These are phyloP conservation scores for Mellivora capensis DNA, from an alignment of 2,113 vertebrate genomes.

Conservation along the genomic window DNA sequence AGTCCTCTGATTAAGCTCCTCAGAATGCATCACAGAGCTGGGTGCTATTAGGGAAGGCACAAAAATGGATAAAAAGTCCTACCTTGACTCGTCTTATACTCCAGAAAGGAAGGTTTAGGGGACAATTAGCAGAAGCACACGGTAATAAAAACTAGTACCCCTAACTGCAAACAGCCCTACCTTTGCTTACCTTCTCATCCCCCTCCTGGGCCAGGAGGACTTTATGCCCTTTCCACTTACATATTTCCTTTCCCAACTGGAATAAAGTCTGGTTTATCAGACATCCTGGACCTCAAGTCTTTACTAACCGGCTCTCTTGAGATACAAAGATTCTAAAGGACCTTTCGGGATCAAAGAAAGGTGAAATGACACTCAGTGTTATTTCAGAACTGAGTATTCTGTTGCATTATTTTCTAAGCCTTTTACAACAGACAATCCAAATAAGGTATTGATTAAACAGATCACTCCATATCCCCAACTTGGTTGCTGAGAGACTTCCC, in stretches of 20 bases:
- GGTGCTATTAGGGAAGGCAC: not conserved
- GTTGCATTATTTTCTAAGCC: conserved; percentile 51
- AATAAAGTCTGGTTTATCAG: not conserved
- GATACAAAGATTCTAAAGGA: not conserved
- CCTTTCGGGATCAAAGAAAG: conserved; percentile 51
- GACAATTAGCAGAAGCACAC: not conserved
- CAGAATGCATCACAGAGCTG: not conserved
- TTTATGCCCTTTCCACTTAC: not conserved
- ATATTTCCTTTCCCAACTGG: not conserved
- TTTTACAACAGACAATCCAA: conserved; percentile 44
- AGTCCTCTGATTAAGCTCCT: not conserved
- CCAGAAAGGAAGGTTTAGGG: not conserved
- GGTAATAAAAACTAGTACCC: not conserved
- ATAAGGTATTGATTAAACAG: conserved; percentile 46
- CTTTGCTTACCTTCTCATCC: not conserved
- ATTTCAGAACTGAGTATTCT: conserved; percentile 22
- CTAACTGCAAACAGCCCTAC: not conserved
- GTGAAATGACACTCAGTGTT: conserved; percentile 27
- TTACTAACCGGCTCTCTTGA: conserved; percentile 8
- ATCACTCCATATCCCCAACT: not conserved
- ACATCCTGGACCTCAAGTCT: not conserved
- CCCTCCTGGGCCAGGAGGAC: not conserved
- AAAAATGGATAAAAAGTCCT: not conserved
- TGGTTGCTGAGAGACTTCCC: not conserved
- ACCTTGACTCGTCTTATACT: not conserved